phyloP scores from a whole-genome alignment of 2,888 invertebrate genomes.

The Caenorhabditis doughertyi region DNA sequence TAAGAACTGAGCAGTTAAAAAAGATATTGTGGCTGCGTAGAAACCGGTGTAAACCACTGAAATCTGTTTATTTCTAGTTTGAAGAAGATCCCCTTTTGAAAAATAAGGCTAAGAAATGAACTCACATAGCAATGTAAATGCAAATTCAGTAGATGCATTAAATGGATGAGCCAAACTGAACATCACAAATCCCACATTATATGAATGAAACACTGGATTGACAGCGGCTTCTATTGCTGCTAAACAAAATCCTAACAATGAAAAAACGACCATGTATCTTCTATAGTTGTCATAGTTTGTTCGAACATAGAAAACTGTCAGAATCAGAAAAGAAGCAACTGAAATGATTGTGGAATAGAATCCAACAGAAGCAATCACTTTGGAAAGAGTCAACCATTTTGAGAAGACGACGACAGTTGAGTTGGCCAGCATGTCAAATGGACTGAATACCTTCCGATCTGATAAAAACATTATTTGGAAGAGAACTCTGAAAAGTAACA shows the following conservation, averaged over 20 bases:
- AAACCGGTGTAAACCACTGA: conserved; percentile 21
- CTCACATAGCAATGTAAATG: conserved; percentile 21
- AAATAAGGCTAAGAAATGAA: background rate
- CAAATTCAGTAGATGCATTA: conserved; percentile 5
- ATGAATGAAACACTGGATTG: conserved; percentile 39
- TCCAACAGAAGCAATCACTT: conserved; percentile 28
- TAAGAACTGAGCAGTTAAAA: conserved; percentile 29
- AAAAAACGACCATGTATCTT: conserved; percentile 41
- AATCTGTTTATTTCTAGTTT: background rate
- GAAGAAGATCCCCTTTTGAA: background rate
- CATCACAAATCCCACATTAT: conserved; percentile 35
- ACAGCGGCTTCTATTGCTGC: conserved; percentile 31
- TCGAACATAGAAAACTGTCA: conserved; percentile 10
- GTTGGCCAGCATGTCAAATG: conserved; percentile 1
- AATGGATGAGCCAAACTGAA: conserved; percentile 24
- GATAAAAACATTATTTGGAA: background rate
- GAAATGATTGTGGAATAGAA: conserved; percentile 30
- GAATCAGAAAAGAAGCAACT: conserved; percentile 12
- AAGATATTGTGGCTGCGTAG: conserved; percentile 32
- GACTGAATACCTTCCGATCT: too few relatives aligned
- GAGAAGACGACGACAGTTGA: conserved; percentile 19
- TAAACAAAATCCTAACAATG: conserved; percentile 21
- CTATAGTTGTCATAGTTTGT: conserved; percentile 36
- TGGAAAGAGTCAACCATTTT: conserved; percentile 11
- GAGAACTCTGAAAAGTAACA: background rate